phyloP scores from a whole-genome alignment of 2,888 invertebrate species.

The Poecilobothrus nobilitatus region DNA sequence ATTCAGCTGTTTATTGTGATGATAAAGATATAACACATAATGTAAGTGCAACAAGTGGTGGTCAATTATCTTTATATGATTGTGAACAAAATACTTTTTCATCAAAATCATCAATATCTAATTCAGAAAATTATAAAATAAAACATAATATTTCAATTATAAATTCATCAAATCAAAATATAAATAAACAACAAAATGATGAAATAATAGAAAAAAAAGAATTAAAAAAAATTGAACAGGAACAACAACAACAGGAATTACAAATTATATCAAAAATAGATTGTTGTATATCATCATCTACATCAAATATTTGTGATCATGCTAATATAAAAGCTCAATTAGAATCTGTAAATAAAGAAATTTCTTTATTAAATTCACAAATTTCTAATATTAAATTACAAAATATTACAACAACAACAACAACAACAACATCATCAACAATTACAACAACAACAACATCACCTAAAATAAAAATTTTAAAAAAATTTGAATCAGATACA shows the following conservation, averaged over 20 bases:
- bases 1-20: conserved; percentile 34
- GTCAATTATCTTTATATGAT: conserved; percentile 22
- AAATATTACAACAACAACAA: conserved; percentile 16
- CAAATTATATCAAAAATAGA: too few relatives aligned
- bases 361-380: conserved; percentile 41
- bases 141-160: neutral
- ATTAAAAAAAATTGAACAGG: too few relatives aligned
- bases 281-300: too few relatives aligned
- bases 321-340: too few relatives aligned
- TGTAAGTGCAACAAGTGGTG: conserved; percentile 19
- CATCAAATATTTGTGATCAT: too few relatives aligned
- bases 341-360: too few relatives aligned
- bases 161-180: too few relatives aligned
- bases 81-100: conserved; percentile 24
- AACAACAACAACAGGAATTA: too few relatives aligned
- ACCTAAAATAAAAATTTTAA: conserved; percentile 28
- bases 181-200: too few relatives aligned
- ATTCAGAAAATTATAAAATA: conserved; percentile 16
- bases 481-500: neutral
- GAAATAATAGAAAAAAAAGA: too few relatives aligned
- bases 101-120: conserved; percentile 23
- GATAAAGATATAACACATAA: conserved; percentile 25
- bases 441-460: conserved; percentile 16
- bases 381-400: conserved; percentile 52
- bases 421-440: conserved; percentile 3